Conservation (phyloP, 2,888 invertebrate species). For the Diabrotica balteata region DNA sequence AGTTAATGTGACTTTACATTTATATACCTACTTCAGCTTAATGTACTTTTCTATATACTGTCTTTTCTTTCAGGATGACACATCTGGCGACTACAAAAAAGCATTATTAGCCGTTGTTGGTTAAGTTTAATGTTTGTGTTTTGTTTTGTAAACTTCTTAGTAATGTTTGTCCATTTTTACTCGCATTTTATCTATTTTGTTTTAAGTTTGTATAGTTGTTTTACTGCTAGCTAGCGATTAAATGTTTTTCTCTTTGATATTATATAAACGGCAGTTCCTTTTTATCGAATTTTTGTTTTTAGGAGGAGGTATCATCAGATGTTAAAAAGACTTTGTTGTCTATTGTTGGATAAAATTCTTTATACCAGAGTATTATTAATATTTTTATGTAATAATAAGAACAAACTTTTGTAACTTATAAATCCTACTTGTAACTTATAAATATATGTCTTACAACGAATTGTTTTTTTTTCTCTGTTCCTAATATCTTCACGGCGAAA, state of each 20-base stretch:
- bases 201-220: no score
- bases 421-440: no score
- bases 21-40: no score
- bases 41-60: slow-evolving; percentile 1
- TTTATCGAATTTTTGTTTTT: slow-evolving; percentile 54
- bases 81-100: slow-evolving; percentile 92
- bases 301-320: slow-evolving; percentile 86
- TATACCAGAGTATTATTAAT: slow-evolving; percentile 10
- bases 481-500: no score
- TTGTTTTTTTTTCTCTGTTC: not conserved
- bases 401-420: not conserved
- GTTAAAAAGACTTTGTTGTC: slow-evolving; percentile 84
- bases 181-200: slow-evolving; percentile 4
- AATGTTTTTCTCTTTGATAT: not conserved
- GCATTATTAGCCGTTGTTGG: slow-evolving; percentile 81
- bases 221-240: no score
- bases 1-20: no score
- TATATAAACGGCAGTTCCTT: slow-evolving; percentile 6
- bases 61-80: slow-evolving; percentile 79
- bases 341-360: slow-evolving; percentile 59
- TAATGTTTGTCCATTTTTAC: not conserved
- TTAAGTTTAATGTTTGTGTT: slow-evolving; percentile 23
- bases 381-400: slow-evolving; percentile 6
- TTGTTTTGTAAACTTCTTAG: slow-evolving; percentile 10
- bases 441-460: slow-evolving; percentile 3